A percentile compares a stretch with the other conserved stretches of the same genome.
phyloP scores from a whole-genome alignment of 2,113 vertebrate species.

The Erythrocercus mccallii region DNA sequence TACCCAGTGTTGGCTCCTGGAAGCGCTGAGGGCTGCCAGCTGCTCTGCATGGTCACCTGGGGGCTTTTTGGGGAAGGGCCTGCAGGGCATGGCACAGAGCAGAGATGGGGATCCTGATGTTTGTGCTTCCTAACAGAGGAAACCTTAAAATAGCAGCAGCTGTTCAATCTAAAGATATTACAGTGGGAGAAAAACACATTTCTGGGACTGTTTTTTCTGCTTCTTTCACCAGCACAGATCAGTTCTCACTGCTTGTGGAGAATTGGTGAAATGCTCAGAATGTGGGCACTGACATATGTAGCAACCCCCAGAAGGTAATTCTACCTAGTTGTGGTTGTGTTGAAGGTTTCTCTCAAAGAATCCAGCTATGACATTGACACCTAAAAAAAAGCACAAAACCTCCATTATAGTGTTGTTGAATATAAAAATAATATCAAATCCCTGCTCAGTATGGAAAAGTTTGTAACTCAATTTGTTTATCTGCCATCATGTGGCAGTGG shows the following conservation, averaged over 20 bases:
- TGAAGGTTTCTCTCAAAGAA: not conserved
- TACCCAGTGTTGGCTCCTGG: fast-evolving
- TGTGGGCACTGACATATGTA: not conserved
- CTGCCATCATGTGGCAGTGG: not conserved
- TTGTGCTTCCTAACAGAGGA: not conserved
- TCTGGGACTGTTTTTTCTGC: not conserved
- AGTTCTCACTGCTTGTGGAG: not conserved
- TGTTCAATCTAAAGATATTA: not conserved
- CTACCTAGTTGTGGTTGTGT: not conserved
- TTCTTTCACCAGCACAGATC: not conserved
- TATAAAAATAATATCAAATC: not conserved
- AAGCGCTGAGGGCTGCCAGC: not conserved
- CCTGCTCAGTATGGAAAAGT: not conserved
- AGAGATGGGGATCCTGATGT: not conserved
- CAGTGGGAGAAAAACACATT: not conserved
- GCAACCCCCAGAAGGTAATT: not conserved
- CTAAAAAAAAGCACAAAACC: not conserved
- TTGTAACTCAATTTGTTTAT: not conserved
- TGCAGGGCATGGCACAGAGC: fast-evolving
- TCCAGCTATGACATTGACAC: not conserved
- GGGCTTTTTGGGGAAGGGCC: not conserved
- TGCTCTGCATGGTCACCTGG: not conserved
- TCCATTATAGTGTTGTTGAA: not conserved
- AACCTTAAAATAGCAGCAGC: not conserved
- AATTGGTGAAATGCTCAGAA: not conserved